Conservation (phyloP, 2,888 invertebrate genomes). For the Drosophila putrida region DNA sequence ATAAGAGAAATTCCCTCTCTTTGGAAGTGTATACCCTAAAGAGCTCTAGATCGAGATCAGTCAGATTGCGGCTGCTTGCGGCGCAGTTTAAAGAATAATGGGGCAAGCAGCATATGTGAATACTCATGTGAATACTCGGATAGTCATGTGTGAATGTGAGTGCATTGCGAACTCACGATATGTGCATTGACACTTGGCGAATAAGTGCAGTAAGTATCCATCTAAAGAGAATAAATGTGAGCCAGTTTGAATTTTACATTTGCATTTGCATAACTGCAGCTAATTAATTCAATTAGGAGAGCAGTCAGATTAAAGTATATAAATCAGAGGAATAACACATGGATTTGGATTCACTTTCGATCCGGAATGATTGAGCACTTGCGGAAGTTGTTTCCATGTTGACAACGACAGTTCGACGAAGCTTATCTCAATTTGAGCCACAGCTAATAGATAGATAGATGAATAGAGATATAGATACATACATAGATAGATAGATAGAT, state of each 20-base stretch:
- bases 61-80: conserved; percentile 71
- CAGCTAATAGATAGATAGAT: conserved; percentile 7
- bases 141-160: conserved; percentile 23
- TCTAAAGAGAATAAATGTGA: conserved; percentile 41
- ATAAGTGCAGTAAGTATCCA: conserved; percentile 55
- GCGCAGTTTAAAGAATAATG: conserved; percentile 79
- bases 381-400: conserved; percentile 76
- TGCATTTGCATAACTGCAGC: conserved; percentile 67
- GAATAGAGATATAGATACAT: conserved; percentile 14
- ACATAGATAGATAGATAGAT: conserved; percentile 18
- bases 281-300: conserved; percentile 77
- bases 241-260: conserved; percentile 19
- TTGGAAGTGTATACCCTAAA: conserved; percentile 35
- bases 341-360: conserved; percentile 40
- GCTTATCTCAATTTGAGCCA: conserved; percentile 53
- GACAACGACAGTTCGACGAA: conserved; percentile 62
- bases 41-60: conserved; percentile 59
- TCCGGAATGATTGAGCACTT: conserved; percentile 70
- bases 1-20: neutral
- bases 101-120: conserved; percentile 38
- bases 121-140: conserved; percentile 34
- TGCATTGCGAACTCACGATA: conserved; percentile 26
- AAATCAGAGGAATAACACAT: neutral
- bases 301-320: conserved; percentile 29
- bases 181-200: conserved; percentile 68